phyloP scores from a whole-genome alignment of 35 echinoderm and acorn worm genomes.

The Holothuria glaberrima region DNA sequence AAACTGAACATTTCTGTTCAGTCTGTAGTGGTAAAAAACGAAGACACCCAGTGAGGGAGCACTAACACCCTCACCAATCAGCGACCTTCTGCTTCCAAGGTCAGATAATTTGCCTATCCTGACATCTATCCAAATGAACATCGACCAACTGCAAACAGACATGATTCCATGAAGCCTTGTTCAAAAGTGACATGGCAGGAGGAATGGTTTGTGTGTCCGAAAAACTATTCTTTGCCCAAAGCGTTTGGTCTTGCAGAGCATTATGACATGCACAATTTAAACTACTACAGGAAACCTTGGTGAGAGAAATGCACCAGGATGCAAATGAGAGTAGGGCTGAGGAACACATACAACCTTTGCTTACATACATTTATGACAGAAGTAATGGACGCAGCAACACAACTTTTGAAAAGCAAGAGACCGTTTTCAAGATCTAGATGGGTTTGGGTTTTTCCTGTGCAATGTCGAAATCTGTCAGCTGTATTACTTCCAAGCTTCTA shows the following conservation, averaged over 20 bases:
- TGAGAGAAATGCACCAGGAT: conserved; percentile 4
- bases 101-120: neutral
- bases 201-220: neutral
- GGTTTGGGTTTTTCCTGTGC: neutral
- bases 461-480: too few relatives aligned
- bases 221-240: neutral
- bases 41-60: neutral
- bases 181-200: neutral
- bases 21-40: too few relatives aligned
- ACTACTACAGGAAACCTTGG: neutral
- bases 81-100: neutral
- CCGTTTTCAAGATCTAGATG: conserved; percentile 51
- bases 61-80: neutral
- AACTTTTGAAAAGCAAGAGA: conserved; percentile 26
- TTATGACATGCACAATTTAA: neutral
- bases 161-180: too few relatives aligned
- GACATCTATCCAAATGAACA: neutral
- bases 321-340: neutral
- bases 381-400: neutral
- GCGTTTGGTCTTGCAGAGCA: neutral
- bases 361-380: neutral
- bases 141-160: neutral
- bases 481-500: neutral
- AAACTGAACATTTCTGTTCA: neutral
- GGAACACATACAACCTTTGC: conserved; percentile 57